phyloP scores from a whole-genome alignment of 2,113 vertebrate genomes.

The Gallinago jamesoni region DNA sequence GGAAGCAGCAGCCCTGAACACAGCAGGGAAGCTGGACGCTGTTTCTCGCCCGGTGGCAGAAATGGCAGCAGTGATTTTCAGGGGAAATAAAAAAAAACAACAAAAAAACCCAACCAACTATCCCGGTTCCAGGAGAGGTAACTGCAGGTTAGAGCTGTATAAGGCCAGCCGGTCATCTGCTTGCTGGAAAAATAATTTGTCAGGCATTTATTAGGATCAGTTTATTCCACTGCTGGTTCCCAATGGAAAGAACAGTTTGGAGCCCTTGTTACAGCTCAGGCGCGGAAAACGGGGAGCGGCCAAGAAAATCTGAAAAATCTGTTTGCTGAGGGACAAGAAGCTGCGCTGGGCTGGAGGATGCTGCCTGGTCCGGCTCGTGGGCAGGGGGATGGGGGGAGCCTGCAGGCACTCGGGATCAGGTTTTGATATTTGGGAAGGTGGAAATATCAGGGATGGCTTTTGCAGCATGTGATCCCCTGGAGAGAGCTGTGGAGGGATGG shows the following conservation, averaged over 20 bases:
- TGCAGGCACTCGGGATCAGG: background rate
- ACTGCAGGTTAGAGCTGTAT: slow-evolving; percentile 53
- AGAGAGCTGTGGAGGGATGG: background rate
- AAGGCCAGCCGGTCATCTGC: slow-evolving; percentile 30
- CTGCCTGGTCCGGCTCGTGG: rapidly evolving
- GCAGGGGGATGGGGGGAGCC: background rate
- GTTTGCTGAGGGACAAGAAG: slow-evolving; percentile 20
- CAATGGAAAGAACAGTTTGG: slow-evolving; percentile 69
- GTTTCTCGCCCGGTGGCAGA: background rate
- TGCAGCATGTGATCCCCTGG: background rate
- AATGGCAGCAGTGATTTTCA: background rate
- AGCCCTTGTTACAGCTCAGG: slow-evolving; percentile 48
- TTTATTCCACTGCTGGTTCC: slow-evolving; percentile 66
- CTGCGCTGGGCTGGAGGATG: background rate
- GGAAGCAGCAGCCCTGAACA: background rate
- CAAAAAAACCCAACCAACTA: background rate
- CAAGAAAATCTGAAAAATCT: slow-evolving; percentile 58
- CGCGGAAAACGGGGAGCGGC: slow-evolving; percentile 49
- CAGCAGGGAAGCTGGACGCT: background rate
- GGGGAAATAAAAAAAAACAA: background rate
- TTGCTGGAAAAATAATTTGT: slow-evolving; percentile 62
- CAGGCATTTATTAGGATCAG: slow-evolving; percentile 58
- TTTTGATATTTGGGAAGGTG: background rate
- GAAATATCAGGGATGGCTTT: background rate
- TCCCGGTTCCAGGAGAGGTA: slow-evolving; percentile 10